phyloP scores from a whole-genome alignment of 1,140 invertebrate species.

The Leptinotarsa defecta region DNA sequence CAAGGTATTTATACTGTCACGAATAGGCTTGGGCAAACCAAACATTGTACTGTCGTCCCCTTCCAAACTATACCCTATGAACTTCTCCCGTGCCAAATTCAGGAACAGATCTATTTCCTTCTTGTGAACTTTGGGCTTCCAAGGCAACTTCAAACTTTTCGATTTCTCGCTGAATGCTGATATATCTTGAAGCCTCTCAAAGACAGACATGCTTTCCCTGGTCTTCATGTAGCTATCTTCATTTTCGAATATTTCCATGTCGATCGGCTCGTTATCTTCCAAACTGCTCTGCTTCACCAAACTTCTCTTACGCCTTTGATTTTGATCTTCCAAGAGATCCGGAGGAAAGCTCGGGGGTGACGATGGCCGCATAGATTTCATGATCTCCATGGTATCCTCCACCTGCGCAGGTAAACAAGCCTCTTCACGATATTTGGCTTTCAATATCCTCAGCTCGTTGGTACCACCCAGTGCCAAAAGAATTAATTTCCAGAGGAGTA shows the following conservation, averaged over 20 bases:
- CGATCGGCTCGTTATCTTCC: constrained; percentile 80
- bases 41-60: constrained; percentile 86
- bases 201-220: not conserved
- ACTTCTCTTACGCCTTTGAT: constrained; percentile 69
- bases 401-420: constrained; percentile 74
- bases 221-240: constrained; percentile 52
- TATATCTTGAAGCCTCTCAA: not conserved
- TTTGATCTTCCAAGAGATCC: constrained; percentile 89
- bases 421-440: constrained; percentile 64
- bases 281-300: constrained; percentile 93
- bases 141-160: constrained; percentile 73
- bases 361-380: constrained; percentile 89
- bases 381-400: constrained; percentile 93
- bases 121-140: constrained; percentile 93
- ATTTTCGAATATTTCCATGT: constrained; percentile 67
- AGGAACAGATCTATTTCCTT: constrained; percentile 91
- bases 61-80: constrained; percentile 86
- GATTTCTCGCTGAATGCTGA: not conserved
- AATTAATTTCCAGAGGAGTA: constrained; percentile 95
- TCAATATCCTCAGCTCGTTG: constrained; percentile 70
- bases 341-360: constrained; percentile 92
- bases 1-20: constrained; percentile 90
- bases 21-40: constrained; percentile 92
- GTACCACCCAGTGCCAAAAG: constrained; percentile 89
- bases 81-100: constrained; percentile 89